Percentiles rank a stretch among this genome's conserved stretches.
These are phyloP conservation scores for Polydrusus cervinus DNA, from an alignment of 2,888 invertebrate species.

Conservation along the genomic window DNA sequence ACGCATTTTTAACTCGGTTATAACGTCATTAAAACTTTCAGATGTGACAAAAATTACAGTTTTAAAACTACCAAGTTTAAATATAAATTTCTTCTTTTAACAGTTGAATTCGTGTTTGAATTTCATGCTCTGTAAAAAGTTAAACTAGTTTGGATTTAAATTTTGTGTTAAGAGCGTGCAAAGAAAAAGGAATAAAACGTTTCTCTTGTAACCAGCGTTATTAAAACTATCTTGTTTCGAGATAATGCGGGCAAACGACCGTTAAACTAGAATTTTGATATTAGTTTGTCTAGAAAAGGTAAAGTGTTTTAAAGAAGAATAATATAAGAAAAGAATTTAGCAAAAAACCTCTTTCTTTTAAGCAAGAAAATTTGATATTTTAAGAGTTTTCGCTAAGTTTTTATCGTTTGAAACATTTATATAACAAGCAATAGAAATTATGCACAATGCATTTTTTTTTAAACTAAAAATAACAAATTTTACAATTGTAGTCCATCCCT, in stretches of 20 bases:
- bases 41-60: constrained; percentile 36
- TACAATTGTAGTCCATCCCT: no score
- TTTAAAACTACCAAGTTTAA: constrained; percentile 29
- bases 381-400: no score
- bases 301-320: neutral
- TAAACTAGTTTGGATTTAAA: constrained; percentile 30
- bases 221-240: constrained; percentile 17
- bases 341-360: no score
- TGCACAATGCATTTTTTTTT: no score
- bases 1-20: constrained; percentile 24
- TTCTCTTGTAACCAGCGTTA: neutral
- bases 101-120: constrained; percentile 24
- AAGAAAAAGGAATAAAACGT: constrained; percentile 18
- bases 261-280: neutral
- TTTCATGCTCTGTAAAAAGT: constrained; percentile 32
- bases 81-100: constrained; percentile 31
- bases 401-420: no score
- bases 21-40: constrained; percentile 21
- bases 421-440: no score
- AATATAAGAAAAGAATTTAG: no score
- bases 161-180: constrained; percentile 21
- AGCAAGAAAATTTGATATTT: no score
- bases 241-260: neutral
- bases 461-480: no score
- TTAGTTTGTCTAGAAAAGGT: neutral